These are phyloP conservation scores for Lamellibrachia luymesi DNA, from an alignment of 1,140 invertebrate genomes.

Conservation along the genomic window DNA sequence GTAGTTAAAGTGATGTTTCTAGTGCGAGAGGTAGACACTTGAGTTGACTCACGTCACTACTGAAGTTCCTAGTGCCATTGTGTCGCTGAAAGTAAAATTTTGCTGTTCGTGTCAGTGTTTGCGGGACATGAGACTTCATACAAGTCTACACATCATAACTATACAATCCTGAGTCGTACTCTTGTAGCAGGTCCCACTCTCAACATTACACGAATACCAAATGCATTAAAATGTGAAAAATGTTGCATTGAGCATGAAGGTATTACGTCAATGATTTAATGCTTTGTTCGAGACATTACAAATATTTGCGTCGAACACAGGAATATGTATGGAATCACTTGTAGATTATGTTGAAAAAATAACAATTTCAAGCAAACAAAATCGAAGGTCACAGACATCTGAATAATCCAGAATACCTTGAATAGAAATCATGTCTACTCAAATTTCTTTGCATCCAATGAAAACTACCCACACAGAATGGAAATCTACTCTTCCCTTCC, in stretches of 20 bases:
- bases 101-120: background rate
- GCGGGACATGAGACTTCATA: background rate
- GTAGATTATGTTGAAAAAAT: no score
- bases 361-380: no score
- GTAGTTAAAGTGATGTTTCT: background rate
- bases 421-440: background rate
- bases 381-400: no score
- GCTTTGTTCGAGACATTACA: background rate
- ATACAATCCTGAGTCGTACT: background rate
- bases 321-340: background rate
- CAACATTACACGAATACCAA: background rate
- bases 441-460: background rate
- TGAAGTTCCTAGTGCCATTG: constrained; percentile 4
- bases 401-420: no score
- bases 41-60: background rate
- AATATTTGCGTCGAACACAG: background rate
- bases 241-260: background rate
- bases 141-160: background rate
- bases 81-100: background rate
- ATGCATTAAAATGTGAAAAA: background rate
- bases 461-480: background rate
- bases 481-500: background rate
- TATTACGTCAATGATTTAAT: background rate
- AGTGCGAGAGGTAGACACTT: background rate
- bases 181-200: background rate